These are phyloP conservation scores for Sminthopsis crassicaudata DNA, from an alignment of 2,113 vertebrate genomes.

Conservation along the genomic window DNA sequence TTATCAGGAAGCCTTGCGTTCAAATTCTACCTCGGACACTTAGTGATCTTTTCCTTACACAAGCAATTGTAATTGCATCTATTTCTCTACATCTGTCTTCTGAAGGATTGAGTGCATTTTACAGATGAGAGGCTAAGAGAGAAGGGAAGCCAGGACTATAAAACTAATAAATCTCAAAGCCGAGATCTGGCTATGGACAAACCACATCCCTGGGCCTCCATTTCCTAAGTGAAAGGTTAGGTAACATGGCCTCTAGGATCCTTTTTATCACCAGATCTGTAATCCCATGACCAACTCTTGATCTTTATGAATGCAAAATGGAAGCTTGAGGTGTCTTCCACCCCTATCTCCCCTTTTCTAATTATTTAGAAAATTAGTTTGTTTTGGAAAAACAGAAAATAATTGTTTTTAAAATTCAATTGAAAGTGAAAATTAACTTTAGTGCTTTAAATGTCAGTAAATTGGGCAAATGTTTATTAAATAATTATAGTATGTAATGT, in stretches of 20 bases:
- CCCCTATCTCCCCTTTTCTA: not conserved
- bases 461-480: not conserved
- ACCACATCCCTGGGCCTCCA: not conserved
- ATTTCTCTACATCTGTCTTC: not conserved
- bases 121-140: not conserved
- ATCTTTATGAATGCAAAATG: not conserved
- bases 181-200: not conserved
- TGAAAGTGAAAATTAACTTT: constrained; percentile 26
- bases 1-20: not conserved
- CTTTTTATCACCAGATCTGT: not conserved
- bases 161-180: not conserved
- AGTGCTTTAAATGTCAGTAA: not conserved
- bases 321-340: not conserved
- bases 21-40: not conserved
- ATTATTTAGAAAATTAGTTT: constrained; percentile 5
- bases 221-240: not conserved
- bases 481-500: not conserved
- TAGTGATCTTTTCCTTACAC: not conserved
- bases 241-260: not conserved
- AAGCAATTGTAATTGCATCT: not conserved
- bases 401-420: constrained; percentile 37
- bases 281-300: not conserved
- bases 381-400: constrained; percentile 16
- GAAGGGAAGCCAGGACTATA: not conserved
- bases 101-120: not conserved